phyloP scores from a whole-genome alignment of 2,888 invertebrate species.

The Petrophora chlorosata region DNA sequence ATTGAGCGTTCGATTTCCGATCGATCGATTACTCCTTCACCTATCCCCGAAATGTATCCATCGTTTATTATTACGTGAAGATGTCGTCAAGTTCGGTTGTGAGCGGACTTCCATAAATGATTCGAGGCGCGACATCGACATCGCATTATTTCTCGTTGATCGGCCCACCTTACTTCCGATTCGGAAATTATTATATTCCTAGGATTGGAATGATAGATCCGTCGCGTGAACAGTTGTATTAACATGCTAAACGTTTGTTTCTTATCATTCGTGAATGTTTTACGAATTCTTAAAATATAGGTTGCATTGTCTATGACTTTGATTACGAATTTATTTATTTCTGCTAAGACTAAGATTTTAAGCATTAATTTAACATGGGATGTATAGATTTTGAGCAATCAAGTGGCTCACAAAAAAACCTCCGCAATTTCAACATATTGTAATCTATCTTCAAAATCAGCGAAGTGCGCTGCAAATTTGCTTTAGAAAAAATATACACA shows the following conservation, averaged over 20 bases:
- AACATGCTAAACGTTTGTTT: slow-evolving; percentile 65
- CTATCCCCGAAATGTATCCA: slow-evolving; percentile 63
- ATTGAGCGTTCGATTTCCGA: slow-evolving; percentile 58
- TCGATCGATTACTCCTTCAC: slow-evolving; percentile 47
- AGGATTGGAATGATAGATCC: slow-evolving; percentile 67
- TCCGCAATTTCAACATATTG: slow-evolving; percentile 1
- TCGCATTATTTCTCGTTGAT: slow-evolving; percentile 78
- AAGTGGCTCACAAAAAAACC: too few relatives aligned
- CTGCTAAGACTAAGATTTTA: not conserved
- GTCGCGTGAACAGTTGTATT: slow-evolving; percentile 64
- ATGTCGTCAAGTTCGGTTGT: slow-evolving; percentile 44
- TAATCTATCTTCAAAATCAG: slow-evolving; percentile 17
- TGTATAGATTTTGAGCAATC: too few relatives aligned
- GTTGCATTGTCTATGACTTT: slow-evolving; percentile 50
- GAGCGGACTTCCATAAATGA: slow-evolving; percentile 69
- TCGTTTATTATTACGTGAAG: slow-evolving; percentile 24
- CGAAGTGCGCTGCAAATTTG: slow-evolving; percentile 13
- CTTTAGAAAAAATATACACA: slow-evolving; percentile 32
- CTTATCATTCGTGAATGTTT: slow-evolving; percentile 63
- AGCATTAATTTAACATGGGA: not conserved
- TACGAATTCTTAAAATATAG: slow-evolving; percentile 59
- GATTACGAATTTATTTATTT: slow-evolving; percentile 6
- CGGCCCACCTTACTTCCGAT: slow-evolving; percentile 81
- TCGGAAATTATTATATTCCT: slow-evolving; percentile 81
- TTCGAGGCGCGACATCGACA: slow-evolving; percentile 78